Conservation (phyloP, 2,797 vertebrate genomes). For the Cossypha polioptera region DNA sequence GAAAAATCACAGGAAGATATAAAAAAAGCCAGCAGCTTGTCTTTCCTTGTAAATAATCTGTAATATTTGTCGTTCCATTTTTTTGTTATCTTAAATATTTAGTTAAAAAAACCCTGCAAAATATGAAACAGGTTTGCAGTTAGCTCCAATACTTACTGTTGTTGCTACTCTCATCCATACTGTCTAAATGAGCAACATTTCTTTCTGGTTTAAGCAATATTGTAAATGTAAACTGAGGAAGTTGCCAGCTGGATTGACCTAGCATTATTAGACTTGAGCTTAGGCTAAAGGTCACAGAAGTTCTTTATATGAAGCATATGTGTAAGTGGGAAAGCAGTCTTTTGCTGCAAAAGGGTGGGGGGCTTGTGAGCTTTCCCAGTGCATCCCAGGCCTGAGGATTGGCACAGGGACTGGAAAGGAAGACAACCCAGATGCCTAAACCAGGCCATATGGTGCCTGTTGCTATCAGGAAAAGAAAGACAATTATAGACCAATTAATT, state of each 20-base stretch:
- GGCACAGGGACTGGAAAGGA: slow-evolving; percentile 16
- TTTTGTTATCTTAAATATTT: neutral
- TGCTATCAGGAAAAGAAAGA: slow-evolving; percentile 32
- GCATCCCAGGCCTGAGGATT: neutral
- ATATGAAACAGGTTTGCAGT: neutral
- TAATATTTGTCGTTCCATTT: neutral
- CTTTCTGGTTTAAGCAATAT: neutral
- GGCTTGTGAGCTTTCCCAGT: neutral
- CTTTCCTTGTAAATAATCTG: neutral
- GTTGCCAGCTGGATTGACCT: slow-evolving; percentile 59
- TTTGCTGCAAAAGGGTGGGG: neutral
- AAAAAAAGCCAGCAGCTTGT: neutral
- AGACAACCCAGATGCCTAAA: slow-evolving; percentile 11
- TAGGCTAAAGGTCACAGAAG: slow-evolving; percentile 35
- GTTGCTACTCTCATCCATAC: neutral
- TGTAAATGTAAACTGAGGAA: slow-evolving; percentile 38
- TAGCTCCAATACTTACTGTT: neutral
- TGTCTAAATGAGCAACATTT: neutral
- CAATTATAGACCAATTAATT: slow-evolving; percentile 25
- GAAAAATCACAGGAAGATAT: neutral
- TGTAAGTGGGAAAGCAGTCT: slow-evolving; percentile 9
- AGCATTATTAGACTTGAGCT: neutral
- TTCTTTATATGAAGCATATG: slow-evolving; percentile 45
- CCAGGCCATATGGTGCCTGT: slow-evolving; percentile 39
- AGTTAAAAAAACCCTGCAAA: neutral